Percentiles rank a stretch among this genome's conserved stretches.
phyloP scores from a whole-genome alignment of 2,113 vertebrate genomes.

The Arenaria interpres region DNA sequence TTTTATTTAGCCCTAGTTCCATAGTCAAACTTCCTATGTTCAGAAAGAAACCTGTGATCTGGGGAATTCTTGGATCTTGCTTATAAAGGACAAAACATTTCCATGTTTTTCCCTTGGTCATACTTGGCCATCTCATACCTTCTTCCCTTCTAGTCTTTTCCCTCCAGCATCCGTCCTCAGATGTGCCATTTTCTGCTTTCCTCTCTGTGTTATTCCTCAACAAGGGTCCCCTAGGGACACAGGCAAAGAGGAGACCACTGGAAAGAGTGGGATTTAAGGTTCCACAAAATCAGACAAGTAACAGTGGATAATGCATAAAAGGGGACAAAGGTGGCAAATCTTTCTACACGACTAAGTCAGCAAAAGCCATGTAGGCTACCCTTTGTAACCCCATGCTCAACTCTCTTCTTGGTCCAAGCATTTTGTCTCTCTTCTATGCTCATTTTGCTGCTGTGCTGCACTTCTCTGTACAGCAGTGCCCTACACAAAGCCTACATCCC shows the following conservation, averaged over 20 bases:
- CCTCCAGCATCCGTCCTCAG: background rate
- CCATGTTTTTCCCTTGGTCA: background rate
- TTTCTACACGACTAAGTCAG: background rate
- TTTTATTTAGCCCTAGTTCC: background rate
- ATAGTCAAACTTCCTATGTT: background rate
- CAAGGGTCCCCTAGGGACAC: background rate
- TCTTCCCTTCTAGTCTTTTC: background rate
- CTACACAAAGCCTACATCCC: background rate
- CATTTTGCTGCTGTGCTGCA: background rate
- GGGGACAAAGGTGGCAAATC: background rate
- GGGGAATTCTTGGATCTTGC: background rate
- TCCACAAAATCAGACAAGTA: background rate
- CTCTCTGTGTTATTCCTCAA: background rate
- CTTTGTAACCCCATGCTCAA: background rate
- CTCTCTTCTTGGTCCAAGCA: background rate
- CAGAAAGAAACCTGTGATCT: background rate
- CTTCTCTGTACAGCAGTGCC: background rate
- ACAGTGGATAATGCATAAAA: background rate
- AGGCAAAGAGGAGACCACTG: background rate
- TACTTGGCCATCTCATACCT: background rate
- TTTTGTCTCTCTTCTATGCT: background rate
- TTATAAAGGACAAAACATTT: background rate
- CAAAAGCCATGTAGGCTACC: background rate
- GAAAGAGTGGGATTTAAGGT: background rate
- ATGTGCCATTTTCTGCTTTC: background rate